Percentiles rank a stretch among this genome's conserved stretches.
Conservation (phyloP, 2,797 vertebrate genomes). For the Pseudocheirus occidentalis region DNA sequence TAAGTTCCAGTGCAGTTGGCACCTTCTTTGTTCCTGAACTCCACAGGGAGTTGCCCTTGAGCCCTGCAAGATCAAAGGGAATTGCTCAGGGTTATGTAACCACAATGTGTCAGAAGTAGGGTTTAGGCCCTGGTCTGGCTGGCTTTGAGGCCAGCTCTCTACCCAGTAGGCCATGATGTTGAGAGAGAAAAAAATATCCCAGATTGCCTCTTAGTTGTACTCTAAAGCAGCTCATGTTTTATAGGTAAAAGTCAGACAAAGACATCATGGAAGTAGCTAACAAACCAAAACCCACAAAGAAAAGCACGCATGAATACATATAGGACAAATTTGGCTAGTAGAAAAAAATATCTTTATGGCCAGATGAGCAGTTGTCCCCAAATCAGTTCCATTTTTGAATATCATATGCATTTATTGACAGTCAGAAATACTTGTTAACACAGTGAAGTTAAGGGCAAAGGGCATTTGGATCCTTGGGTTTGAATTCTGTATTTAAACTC, state of each 20-base stretch:
- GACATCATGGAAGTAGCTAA: not conserved
- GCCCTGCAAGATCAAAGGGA: too few relatives aligned
- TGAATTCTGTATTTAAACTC: not conserved
- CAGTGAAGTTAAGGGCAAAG: slow-evolving; percentile 65
- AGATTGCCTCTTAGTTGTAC: not conserved
- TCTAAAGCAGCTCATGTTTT: not conserved
- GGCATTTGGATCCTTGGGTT: not conserved
- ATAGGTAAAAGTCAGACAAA: not conserved
- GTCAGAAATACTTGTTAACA: slow-evolving; percentile 70
- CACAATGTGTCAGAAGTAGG: too few relatives aligned
- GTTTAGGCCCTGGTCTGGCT: too few relatives aligned
- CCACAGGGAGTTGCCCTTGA: too few relatives aligned
- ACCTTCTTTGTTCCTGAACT: too few relatives aligned
- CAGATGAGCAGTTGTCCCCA: slow-evolving; percentile 78
- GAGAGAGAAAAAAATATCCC: not conserved
- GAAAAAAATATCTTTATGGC: slow-evolving; percentile 74
- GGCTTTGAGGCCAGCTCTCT: too few relatives aligned
- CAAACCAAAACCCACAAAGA: not conserved
- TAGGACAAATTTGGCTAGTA: slow-evolving; percentile 71
- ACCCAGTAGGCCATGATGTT: too few relatives aligned
- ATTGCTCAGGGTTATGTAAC: too few relatives aligned
- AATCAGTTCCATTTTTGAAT: slow-evolving; percentile 58
- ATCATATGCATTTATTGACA: slow-evolving; percentile 69
- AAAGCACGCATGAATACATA: slow-evolving; percentile 58
- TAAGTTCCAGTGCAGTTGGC: too few relatives aligned